phyloP scores from a whole-genome alignment of 2,113 vertebrate species.

The Cathartes aura region DNA sequence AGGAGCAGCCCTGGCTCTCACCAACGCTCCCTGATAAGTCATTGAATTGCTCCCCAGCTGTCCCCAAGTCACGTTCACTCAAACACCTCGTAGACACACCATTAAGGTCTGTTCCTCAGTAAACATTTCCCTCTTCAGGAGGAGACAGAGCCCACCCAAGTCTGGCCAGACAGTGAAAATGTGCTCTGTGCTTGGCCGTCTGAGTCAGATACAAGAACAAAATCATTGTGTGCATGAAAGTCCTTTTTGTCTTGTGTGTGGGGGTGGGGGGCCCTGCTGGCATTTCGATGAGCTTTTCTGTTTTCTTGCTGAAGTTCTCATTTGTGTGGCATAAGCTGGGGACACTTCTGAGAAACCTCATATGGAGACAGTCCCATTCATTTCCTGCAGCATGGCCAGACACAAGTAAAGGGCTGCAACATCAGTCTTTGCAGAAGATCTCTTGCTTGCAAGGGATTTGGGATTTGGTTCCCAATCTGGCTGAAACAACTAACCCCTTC shows the following conservation, averaged over 20 bases:
- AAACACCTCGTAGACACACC: neutral
- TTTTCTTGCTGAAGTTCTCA: constrained; percentile 2
- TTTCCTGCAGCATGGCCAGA: neutral
- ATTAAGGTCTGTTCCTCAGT: neutral
- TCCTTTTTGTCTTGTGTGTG: constrained; percentile 6
- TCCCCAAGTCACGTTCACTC: neutral
- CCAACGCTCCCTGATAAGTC: neutral
- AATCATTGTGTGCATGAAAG: neutral
- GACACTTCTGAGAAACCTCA: neutral
- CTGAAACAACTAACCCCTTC: neutral
- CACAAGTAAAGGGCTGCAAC: neutral
- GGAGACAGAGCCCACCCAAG: constrained; percentile 54
- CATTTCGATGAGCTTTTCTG: neutral
- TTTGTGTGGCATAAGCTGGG: neutral
- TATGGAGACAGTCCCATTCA: neutral
- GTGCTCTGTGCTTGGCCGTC: neutral
- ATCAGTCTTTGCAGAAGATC: neutral
- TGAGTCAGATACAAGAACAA: constrained; percentile 25
- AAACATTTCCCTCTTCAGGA: neutral
- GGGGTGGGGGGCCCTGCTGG: neutral
- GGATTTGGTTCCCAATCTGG: neutral
- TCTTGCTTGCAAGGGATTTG: neutral
- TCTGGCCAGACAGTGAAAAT: neutral
- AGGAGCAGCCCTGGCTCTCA: neutral
- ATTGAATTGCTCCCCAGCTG: neutral